Evolutionary conservation across 2,888 invertebrate genomes (phyloP).

Genomic region (Cerceris rybyensis): DNA sequence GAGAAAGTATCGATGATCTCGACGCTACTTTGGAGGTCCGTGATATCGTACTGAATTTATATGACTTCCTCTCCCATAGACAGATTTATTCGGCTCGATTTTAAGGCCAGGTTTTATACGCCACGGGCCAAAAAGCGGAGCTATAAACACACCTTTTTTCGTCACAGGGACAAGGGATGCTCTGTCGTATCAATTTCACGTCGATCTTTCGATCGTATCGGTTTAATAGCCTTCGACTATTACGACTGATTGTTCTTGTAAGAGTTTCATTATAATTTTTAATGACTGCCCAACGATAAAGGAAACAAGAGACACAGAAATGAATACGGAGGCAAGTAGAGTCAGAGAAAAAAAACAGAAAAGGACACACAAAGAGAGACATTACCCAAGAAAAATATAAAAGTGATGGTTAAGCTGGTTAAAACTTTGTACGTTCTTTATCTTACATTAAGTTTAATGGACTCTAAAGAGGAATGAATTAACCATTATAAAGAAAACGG

Average conservation of each 20-base stretch:
- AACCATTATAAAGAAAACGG: conserved; percentile 12
- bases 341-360: background rate
- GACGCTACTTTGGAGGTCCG: conserved; percentile 19
- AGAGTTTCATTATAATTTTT: conserved; percentile 45
- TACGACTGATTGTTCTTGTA: conserved; percentile 20
- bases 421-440: conserved; percentile 8
- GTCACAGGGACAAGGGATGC: conserved; percentile 10
- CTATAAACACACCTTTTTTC: conserved; percentile 45
- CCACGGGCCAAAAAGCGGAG: background rate
- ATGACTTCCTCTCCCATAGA: conserved; percentile 13
- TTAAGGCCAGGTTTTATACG: conserved; percentile 32
- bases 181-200: conserved; percentile 2
- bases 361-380: background rate
- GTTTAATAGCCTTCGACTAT: conserved; percentile 14
- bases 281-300: conserved; percentile 20
- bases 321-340: background rate
- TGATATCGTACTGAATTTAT: conserved; percentile 17
- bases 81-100: conserved; percentile 42
- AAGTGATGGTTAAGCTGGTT: background rate
- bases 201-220: conserved; percentile 45
- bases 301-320: background rate
- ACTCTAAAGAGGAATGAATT: background rate
- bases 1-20: conserved; percentile 16
- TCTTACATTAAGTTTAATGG: conserved; percentile 7
- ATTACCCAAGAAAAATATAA: background rate